These are phyloP conservation scores for Lonchura striata DNA, from an alignment of 2,113 vertebrate genomes.

Conservation along the genomic window DNA sequence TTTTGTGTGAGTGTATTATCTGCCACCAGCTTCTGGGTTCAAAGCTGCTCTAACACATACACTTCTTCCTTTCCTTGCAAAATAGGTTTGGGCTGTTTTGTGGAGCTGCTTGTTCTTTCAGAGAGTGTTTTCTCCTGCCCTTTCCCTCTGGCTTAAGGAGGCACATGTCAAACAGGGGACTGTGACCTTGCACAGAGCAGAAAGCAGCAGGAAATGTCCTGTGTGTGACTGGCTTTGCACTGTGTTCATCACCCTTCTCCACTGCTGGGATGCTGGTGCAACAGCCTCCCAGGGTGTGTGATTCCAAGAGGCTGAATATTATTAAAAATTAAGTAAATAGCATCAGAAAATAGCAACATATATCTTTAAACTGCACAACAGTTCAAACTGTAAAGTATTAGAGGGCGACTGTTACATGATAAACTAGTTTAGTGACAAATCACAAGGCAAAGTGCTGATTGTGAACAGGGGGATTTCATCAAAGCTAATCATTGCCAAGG, in stretches of 20 bases:
- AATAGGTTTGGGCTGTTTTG: not conserved
- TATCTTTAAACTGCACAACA: not conserved
- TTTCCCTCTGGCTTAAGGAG: not conserved
- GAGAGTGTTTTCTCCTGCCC: not conserved
- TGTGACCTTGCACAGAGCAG: not conserved
- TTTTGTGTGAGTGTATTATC: not conserved
- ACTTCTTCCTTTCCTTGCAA: not conserved
- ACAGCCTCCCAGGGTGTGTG: not conserved
- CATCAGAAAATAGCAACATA: not conserved
- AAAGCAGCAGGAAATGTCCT: not conserved
- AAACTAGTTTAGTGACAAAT: not conserved
- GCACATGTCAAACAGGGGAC: accelerated
- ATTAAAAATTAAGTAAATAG: not conserved
- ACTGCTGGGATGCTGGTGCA: not conserved
- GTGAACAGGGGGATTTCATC: not conserved
- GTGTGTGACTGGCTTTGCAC: not conserved
- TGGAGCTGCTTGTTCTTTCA: not conserved
- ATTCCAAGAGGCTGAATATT: not conserved
- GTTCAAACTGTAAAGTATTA: not conserved
- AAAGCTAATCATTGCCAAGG: not conserved
- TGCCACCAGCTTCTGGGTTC: not conserved
- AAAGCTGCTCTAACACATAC: not conserved
- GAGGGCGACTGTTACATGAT: not conserved
- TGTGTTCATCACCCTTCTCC: not conserved
- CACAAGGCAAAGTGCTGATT: not conserved